These are phyloP conservation scores for Drosophila birchii DNA, from an alignment of 2,888 invertebrate genomes.

Conservation along the genomic window DNA sequence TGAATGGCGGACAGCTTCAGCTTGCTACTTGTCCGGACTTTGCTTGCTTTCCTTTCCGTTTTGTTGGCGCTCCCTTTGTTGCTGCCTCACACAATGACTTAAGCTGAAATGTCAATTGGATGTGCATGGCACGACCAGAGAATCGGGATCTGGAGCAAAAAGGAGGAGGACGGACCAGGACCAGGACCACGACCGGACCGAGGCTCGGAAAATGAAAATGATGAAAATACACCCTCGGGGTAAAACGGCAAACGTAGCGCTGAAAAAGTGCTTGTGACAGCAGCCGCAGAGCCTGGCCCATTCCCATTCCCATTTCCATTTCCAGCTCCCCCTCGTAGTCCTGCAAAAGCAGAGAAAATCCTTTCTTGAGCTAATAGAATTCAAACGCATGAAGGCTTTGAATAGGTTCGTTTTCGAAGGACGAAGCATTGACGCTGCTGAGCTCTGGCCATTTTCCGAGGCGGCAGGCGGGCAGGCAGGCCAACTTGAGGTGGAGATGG, in stretches of 20 bases:
- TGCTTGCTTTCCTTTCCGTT: slow-evolving; percentile 54
- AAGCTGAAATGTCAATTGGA: slow-evolving; percentile 80
- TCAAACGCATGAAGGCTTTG: slow-evolving; percentile 77
- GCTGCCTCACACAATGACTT: slow-evolving; percentile 74
- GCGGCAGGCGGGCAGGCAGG: not conserved
- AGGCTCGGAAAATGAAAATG: slow-evolving; percentile 61
- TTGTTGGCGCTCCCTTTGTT: slow-evolving; percentile 54
- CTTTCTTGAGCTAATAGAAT: slow-evolving; percentile 76
- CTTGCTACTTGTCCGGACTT: slow-evolving; percentile 57
- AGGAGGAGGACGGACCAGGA: slow-evolving; percentile 9
- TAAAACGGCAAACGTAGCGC: slow-evolving; percentile 61
- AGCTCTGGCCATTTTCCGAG: slow-evolving; percentile 54
- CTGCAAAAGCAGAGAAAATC: slow-evolving; percentile 61
- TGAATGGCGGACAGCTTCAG: slow-evolving; percentile 70
- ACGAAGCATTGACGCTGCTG: slow-evolving; percentile 61
- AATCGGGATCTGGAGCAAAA: slow-evolving; percentile 21
- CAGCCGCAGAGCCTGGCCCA: slow-evolving; percentile 48
- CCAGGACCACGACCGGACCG: slow-evolving; percentile 7
- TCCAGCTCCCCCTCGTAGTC: not conserved
- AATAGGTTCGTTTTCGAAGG: slow-evolving; percentile 75
- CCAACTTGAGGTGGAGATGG: slow-evolving; percentile 28
- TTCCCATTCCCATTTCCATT: slow-evolving; percentile 9
- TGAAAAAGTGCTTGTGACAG: slow-evolving; percentile 78
- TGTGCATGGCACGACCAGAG: slow-evolving; percentile 61
- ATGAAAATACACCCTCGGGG: slow-evolving; percentile 74